These are phyloP conservation scores for Neostethus bicornis DNA, from an alignment of 2,797 vertebrate species.

Conservation along the genomic window DNA sequence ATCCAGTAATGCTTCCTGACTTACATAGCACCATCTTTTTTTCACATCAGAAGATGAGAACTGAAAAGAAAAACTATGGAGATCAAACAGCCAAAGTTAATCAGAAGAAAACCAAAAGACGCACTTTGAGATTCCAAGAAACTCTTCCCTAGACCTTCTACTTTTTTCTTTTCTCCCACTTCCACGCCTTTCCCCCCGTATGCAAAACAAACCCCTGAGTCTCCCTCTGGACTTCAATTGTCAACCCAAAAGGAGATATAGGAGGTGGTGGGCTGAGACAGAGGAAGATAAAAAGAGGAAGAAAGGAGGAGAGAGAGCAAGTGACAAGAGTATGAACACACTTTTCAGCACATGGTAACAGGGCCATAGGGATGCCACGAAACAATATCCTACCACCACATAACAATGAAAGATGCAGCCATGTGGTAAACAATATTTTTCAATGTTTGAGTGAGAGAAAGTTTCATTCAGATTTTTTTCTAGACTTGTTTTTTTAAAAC, in stretches of 20 bases:
- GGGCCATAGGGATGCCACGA: constrained; percentile 73
- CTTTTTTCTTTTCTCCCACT: constrained; percentile 50
- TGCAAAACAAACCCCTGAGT: constrained; percentile 66
- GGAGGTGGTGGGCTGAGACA: constrained; percentile 41
- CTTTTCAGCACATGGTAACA: constrained; percentile 72
- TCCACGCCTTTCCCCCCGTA: constrained; percentile 61
- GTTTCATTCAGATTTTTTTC: constrained; percentile 23
- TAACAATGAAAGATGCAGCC: constrained; percentile 62
- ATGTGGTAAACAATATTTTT: constrained; percentile 65
- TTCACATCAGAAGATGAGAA: constrained; percentile 68
- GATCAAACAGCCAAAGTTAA: constrained; percentile 81
- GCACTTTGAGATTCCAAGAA: constrained; percentile 64
- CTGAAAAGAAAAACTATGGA: constrained; percentile 72
- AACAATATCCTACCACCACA: constrained; percentile 67
- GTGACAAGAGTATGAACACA: constrained; percentile 79
- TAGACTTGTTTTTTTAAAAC: constrained; percentile 21
- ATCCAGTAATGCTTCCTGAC: constrained; percentile 67
- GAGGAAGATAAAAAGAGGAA: constrained; percentile 17
- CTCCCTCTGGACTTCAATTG: constrained; percentile 77
- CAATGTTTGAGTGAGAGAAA: constrained; percentile 57
- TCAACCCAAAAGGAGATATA: constrained; percentile 70
- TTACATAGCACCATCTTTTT: constrained; percentile 56
- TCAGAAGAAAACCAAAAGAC: constrained; percentile 74
- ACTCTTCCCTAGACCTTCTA: constrained; percentile 58
- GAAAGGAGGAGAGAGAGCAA: constrained; percentile 56